Conservation (phyloP, 2,888 invertebrate genomes). For the Eudasyphora cyanicolor region DNA sequence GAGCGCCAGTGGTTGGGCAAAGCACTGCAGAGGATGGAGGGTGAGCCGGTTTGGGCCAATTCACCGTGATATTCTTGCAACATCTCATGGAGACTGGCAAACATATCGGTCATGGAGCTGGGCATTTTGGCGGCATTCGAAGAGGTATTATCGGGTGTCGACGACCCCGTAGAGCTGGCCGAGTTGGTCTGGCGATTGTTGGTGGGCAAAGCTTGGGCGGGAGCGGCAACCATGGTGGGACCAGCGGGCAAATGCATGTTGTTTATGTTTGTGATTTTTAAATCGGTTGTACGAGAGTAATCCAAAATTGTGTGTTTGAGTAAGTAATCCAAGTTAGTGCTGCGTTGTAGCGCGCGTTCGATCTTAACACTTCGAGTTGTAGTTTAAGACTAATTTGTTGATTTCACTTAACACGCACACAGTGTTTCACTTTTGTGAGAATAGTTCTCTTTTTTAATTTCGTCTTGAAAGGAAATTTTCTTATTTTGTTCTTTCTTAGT, state of each 20-base stretch:
- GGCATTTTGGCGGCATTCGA: slow-evolving; percentile 79
- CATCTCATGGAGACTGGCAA: slow-evolving; percentile 88
- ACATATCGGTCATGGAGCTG: slow-evolving; percentile 87
- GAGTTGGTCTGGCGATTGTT: slow-evolving; percentile 62
- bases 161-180: slow-evolving; percentile 69
- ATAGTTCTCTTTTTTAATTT: neutral
- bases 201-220: slow-evolving; percentile 68
- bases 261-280: slow-evolving; percentile 60
- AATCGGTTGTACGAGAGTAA: slow-evolving; percentile 32
- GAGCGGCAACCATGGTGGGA: slow-evolving; percentile 77
- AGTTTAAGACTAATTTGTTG: slow-evolving; percentile 28
- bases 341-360: slow-evolving; percentile 33
- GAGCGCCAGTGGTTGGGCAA: slow-evolving; percentile 98
- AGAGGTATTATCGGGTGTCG: slow-evolving; percentile 68
- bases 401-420: slow-evolving; percentile 41
- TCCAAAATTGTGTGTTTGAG: slow-evolving; percentile 50
- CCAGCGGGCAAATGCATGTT: slow-evolving; percentile 79
- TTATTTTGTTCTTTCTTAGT: slow-evolving; percentile 25
- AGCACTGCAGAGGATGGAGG: slow-evolving; percentile 95
- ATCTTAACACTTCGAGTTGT: slow-evolving; percentile 23
- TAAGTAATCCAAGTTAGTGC: slow-evolving; percentile 15
- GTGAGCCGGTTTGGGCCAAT: slow-evolving; percentile 95
- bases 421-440: slow-evolving; percentile 32
- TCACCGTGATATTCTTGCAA: slow-evolving; percentile 95
- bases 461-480: slow-evolving; percentile 38